These are phyloP conservation scores for Hydriomena furcata DNA, from an alignment of 2,888 invertebrate species.

Conservation along the genomic window DNA sequence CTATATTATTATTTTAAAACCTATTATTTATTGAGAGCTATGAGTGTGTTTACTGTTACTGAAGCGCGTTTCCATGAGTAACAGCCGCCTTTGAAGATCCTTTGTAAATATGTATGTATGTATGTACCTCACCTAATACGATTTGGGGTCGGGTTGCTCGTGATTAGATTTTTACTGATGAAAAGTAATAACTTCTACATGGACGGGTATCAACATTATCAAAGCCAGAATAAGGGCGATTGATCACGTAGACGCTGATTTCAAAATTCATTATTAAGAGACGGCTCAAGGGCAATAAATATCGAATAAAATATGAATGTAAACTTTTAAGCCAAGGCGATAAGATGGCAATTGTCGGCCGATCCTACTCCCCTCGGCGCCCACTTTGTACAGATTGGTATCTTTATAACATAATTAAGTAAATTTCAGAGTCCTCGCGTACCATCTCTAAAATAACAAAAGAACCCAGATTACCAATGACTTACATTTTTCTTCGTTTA, in stretches of 20 bases:
- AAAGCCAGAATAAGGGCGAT: constrained; percentile 32
- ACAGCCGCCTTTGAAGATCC: constrained; percentile 26
- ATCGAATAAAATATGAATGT: constrained; percentile 36
- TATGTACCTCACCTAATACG: constrained; percentile 25
- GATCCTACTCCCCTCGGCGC: constrained; percentile 45
- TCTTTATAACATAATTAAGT: constrained; percentile 74
- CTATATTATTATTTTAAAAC: constrained; percentile 26
- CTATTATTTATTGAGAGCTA: constrained; percentile 26
- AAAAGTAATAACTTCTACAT: constrained; percentile 19
- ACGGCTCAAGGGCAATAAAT: constrained; percentile 12
- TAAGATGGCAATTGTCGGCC: constrained; percentile 50
- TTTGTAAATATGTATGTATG: constrained; percentile 30
- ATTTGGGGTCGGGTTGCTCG: constrained; percentile 27
- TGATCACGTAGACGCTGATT: constrained; percentile 24
- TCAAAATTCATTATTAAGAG: constrained; percentile 19
- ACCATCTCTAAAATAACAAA: constrained; percentile 65
- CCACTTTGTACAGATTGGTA: constrained; percentile 65
- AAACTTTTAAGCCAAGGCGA: constrained; percentile 37
- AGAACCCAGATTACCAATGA: constrained; percentile 62
- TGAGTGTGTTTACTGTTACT: constrained; percentile 9
- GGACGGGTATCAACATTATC: constrained; percentile 30
- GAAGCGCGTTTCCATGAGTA: constrained; percentile 20
- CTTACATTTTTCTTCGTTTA: constrained; percentile 60
- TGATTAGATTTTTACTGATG: constrained; percentile 35
- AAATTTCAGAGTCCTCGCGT: constrained; percentile 67